Evolutionary conservation across 2,888 invertebrate species (phyloP).

Genomic region (Parascotia fuliginaria): DNA sequence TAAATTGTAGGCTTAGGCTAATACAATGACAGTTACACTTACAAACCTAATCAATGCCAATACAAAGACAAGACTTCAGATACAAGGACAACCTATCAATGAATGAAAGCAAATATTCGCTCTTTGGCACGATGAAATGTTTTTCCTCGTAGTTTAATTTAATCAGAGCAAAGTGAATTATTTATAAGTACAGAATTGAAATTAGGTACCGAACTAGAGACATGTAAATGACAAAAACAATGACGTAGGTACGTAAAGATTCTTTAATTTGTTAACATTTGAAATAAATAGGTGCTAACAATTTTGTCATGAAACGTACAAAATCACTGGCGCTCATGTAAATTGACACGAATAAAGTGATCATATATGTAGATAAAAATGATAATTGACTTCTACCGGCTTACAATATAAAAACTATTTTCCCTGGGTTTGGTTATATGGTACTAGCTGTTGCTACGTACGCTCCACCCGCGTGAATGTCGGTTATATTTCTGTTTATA

Average conservation of each 20-base stretch:
- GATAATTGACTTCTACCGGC: background rate
- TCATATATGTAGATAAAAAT: background rate
- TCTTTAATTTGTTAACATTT: conserved; percentile 35
- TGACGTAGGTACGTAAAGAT: conserved; percentile 45
- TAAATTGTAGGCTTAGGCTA: too few relatives aligned
- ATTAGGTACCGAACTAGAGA: conserved; percentile 14
- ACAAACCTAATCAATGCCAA: too few relatives aligned
- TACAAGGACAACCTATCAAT: background rate
- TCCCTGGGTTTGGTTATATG: too few relatives aligned
- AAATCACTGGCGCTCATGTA: conserved; percentile 21
- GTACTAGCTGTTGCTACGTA: too few relatives aligned
- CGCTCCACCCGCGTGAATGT: too few relatives aligned
- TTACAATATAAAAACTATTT: too few relatives aligned
- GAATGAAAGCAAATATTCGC: background rate
- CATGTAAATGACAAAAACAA: conserved; percentile 34
- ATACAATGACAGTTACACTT: too few relatives aligned
- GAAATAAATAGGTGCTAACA: conserved; percentile 42
- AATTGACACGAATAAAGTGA: conserved; percentile 8
- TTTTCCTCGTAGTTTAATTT: conserved; percentile 16
- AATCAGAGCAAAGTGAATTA: conserved; percentile 30
- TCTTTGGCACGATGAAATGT: conserved; percentile 19
- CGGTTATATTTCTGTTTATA: too few relatives aligned
- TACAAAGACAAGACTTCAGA: too few relatives aligned
- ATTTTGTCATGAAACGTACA: conserved; percentile 22
- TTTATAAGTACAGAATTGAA: conserved; percentile 33